phyloP scores from a whole-genome alignment of 2,797 vertebrate species.

The Siniperca scherzeri region DNA sequence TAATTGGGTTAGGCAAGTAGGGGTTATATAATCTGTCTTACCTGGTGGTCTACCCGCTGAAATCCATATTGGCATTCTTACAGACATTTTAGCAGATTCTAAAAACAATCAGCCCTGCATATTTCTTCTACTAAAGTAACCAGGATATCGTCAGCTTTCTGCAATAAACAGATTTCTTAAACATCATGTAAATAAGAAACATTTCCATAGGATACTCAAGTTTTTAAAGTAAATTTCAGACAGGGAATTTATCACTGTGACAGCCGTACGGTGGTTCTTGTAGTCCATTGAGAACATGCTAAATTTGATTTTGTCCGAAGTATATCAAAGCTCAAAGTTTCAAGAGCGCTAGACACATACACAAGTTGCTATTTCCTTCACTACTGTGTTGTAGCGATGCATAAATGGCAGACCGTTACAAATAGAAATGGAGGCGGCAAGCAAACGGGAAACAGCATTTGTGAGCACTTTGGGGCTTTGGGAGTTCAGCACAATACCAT shows the following conservation, averaged over 20 bases:
- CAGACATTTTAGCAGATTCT: background rate
- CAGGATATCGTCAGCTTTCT: background rate
- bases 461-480: slow-evolving; percentile 13
- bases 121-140: background rate
- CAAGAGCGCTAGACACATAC: background rate
- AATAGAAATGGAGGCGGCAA: background rate
- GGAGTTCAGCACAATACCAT: slow-evolving; percentile 5
- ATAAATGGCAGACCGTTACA: background rate
- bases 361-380: background rate
- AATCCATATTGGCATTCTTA: background rate
- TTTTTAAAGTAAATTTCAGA: background rate
- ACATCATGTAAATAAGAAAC: background rate
- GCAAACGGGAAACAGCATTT: background rate
- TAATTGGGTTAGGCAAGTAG: too few relatives aligned
- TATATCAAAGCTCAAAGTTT: background rate
- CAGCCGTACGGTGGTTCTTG: background rate
- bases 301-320: background rate
- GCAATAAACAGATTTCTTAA: background rate
- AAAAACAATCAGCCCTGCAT: background rate
- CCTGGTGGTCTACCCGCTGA: background rate
- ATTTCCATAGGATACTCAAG: rapidly evolving
- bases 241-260: background rate
- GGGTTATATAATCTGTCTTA: background rate
- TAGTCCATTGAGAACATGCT: background rate
- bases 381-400: background rate